phyloP scores from a whole-genome alignment of 2,797 vertebrate genomes.

The Morelia viridis region DNA sequence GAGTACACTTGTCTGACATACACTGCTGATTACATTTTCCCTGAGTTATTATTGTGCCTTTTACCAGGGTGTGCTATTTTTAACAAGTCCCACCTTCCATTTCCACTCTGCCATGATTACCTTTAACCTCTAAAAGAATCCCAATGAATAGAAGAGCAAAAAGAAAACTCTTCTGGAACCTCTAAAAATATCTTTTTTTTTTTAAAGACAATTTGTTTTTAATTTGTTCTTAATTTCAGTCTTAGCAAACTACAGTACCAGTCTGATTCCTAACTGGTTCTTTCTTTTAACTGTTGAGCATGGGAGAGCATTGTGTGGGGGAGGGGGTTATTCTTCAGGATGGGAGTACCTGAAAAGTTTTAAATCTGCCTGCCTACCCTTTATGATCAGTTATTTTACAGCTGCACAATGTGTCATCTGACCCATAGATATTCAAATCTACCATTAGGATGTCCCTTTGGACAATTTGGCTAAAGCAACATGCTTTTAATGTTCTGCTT shows the following conservation, averaged over 20 bases:
- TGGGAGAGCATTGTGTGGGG: not conserved
- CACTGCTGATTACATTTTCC: not conserved
- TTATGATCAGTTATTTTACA: not conserved
- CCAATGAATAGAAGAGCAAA: not conserved
- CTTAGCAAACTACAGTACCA: not conserved
- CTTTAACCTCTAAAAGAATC: not conserved
- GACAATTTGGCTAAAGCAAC: not conserved
- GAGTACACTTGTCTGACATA: not conserved
- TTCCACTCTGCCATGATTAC: not conserved
- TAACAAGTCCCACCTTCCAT: not conserved
- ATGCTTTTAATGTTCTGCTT: not conserved
- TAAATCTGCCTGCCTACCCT: not conserved
- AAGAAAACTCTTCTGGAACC: not conserved
- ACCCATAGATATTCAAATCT: not conserved
- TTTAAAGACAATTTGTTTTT: not conserved
- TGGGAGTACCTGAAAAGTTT: not conserved
- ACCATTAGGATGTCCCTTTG: not conserved
- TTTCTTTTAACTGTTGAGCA: not conserved
- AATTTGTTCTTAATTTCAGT: not conserved
- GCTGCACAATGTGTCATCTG: not conserved
- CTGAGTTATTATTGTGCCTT: not conserved
- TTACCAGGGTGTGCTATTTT: not conserved
- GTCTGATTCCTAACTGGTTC: not conserved
- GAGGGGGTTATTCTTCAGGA: not conserved
- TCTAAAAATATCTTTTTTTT: not conserved